Evolutionary conservation across 1,140 invertebrate species (phyloP), one percentile per base, ranked within the genome.

Genomic region (Polypedilum vanderplanki): DNA sequence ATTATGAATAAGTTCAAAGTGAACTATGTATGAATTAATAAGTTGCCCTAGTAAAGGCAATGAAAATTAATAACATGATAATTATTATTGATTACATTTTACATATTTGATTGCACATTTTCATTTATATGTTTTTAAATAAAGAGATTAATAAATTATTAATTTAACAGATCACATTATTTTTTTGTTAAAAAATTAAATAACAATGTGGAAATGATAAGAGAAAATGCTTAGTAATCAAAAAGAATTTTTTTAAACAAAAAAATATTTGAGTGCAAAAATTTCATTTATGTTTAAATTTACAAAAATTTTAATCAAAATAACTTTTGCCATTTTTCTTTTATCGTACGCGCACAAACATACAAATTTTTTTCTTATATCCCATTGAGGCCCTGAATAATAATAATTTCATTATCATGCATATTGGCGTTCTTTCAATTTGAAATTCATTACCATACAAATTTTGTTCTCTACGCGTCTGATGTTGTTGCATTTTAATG

Each of bases 71-170:
- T n/a, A n/a, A 57, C n/a, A 33, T 15, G 4, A n/a, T n/a, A 57
- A 57, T 57, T n/a, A n/a, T 57, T 57, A n/a, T 57, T 57, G 46
- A 57, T 57, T 57, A 57, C 9, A 57, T 12, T 57, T 57, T 57
- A n/a, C 46, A 57, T 57, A 57, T 57, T 57, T 57, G 46, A 57
- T 57, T 57, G 46, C 46, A 57, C 46, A 57, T 57, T 57, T 57
- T 57, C 12, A 57, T n/a, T n/a, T 57, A 57, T 57, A 12, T 57
- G 12, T 57, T 57, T 57, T 12, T n/a, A 57, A n/a, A n/a, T 12
- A 57, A 57, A 57, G 15, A n/a, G 46, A 57, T n/a, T 57, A 57
- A n/a, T n/a, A 57, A 57, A n/a, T n/a, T 9, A 12, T 57, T n/a
- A 15, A n/a, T n/a, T n/a, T n/a, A n/a, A 57, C 46, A 57, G 12